Evolutionary conservation across 2,797 vertebrate species (phyloP), one percentile per base, ranked within the genome.

Genomic region (Carcharodon carcharias): DNA sequence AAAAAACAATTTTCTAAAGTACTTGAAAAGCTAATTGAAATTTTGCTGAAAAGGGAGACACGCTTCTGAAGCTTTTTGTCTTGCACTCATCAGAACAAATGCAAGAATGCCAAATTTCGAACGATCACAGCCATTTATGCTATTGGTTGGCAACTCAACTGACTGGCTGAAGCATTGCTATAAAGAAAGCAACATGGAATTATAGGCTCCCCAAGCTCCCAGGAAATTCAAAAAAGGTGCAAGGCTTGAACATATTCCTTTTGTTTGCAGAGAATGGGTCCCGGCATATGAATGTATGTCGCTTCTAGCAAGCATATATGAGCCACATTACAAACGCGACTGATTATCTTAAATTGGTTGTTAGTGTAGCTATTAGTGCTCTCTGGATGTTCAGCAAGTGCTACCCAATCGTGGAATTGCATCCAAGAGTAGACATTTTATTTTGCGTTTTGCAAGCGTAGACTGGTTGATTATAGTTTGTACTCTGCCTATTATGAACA

Each of bases 21-120:
- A 89, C 87, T 89, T 89, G 87, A 85, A 85, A 85, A 85, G 82
- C 82, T 50, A 85, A 85, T 85, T 85, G 14, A 85, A 85, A 23
- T 50, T 85, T n/a, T 77, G 71, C 71, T 77, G 31, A 77, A 77
- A 31, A 73, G 71, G 35, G 7, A 77, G 0, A 11, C 71, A 77
- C 35, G 2, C 12, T 77, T 31, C 31, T 35, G 71, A 77, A 77
- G 71, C 31, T 77, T 77, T n/a, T 35, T 77, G 28, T 35, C 31
- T 77, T 77, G 31, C 31, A 77, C 71, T 77, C 71, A 77, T n/a
- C 31, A 26, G 67, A 23, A 6, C 67, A 2, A 77, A 35, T 11
- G 31, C 2, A 77, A 77, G 71, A 67, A 77, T 77, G 31, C 2
- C 35, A 77, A 77, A n/a, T 77, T 77, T 12, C 71, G n/a, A 77